phyloP scores from a whole-genome alignment of 2,888 invertebrate genomes.

The Lasius platythorax region DNA sequence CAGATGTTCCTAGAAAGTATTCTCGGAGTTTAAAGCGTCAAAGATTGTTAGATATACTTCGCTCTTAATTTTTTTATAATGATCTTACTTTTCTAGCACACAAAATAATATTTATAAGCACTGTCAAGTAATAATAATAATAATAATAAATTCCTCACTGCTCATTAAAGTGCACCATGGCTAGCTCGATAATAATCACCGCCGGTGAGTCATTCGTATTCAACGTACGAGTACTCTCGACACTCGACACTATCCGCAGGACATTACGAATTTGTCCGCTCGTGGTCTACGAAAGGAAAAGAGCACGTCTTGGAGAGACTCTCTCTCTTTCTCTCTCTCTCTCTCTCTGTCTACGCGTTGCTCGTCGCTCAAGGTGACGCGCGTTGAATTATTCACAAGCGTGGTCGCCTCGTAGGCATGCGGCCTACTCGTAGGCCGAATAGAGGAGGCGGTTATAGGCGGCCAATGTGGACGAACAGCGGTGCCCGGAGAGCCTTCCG shows the following conservation, averaged over 20 bases:
- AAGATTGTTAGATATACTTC: not conserved
- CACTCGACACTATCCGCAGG: conserved; percentile 58
- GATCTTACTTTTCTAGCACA: not conserved
- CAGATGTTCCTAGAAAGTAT: not conserved
- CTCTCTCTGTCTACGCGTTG: conserved; percentile 76
- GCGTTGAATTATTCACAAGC: conserved; percentile 81
- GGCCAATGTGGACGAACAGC: conserved; percentile 48
- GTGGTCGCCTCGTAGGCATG: conserved; percentile 72
- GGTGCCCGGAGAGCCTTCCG: conserved; percentile 29
- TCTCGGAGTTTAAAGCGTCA: not conserved
- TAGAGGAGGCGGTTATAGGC: conserved; percentile 64
- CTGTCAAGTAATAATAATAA: not conserved
- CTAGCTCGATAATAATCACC: conserved; percentile 29
- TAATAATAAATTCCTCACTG: conserved; percentile 20
- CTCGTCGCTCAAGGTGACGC: conserved; percentile 80
- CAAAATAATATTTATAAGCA: not conserved
- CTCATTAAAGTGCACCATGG: not conserved
- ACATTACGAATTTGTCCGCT: conserved; percentile 72
- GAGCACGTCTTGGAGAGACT: conserved; percentile 32
- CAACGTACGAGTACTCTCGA: conserved; percentile 42
- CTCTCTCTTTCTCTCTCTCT: conserved; percentile 12
- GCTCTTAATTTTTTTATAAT: not conserved
- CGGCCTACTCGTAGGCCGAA: conserved; percentile 46
- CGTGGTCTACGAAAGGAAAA: conserved; percentile 71
- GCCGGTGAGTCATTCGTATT: conserved; percentile 59